Evolutionary conservation across 2,888 invertebrate species (phyloP), one percentile per base, ranked within the genome.

Genomic region (Drosophila demipolita): DNA sequence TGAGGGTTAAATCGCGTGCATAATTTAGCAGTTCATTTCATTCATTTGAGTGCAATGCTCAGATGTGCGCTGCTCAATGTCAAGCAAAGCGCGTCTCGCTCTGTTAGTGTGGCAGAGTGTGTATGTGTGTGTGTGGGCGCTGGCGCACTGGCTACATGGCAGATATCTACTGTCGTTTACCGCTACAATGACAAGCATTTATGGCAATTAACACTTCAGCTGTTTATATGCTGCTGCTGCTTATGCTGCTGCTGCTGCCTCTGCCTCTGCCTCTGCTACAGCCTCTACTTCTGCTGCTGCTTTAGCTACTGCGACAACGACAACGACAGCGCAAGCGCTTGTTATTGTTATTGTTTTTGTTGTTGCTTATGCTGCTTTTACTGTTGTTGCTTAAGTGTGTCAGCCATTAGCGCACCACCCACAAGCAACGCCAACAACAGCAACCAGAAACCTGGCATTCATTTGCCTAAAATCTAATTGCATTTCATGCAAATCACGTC

Each of bases 171-270:
- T 90, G 91, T 90, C 93, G 91, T 92, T 92, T 93, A 92, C 91
- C 89, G 91, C 91, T 91, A 93, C 92, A 93, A 93, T 92, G 93
- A 92, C 93, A 92, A 92, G 92, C 92, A 93, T 93, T 93, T 93
- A 93, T 92, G 91, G 92, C 93, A 93, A 93, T 93, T 93, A 93
- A 93, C 93, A 93, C 93, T 93, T 93, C 92, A 92, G 91, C 92
- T 93, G 91, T 92, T 93, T 93, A 92, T 89, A 84, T 78, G 88
- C 87, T 80, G 80, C 70, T 82, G 63, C 80, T 36, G 65, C 36
- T 23, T 55, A 20, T 29, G 68, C 53, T 61, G 70, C 55, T 48
- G 59, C 17, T 58, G 52, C 26, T 33, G 26, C 23, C 59, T 63
- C 3, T 29, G 36, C 3, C 35, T 78, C 66, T 82, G 73, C 81